Evolutionary conservation across 2,888 invertebrate species (phyloP).

Genomic region (Scaptomyza flava): DNA sequence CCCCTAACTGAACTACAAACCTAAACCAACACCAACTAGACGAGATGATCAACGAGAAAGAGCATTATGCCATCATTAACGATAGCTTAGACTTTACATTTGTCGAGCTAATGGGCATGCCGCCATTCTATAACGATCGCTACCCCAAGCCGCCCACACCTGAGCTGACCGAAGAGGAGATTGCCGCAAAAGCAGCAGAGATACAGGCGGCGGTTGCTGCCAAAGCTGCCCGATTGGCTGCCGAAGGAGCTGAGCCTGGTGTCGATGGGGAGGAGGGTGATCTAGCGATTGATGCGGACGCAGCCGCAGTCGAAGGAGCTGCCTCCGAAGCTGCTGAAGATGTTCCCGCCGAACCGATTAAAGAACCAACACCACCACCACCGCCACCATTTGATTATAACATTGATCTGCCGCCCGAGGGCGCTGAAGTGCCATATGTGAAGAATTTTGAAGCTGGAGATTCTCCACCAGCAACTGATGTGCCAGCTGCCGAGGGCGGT

Average conservation of each 20-base stretch:
- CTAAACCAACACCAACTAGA: slow-evolving; percentile 85
- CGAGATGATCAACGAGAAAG: slow-evolving; percentile 94
- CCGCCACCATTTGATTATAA: slow-evolving; percentile 84
- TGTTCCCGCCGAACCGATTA: slow-evolving; percentile 62
- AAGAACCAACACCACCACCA: slow-evolving; percentile 82
- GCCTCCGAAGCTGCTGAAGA: slow-evolving; percentile 47
- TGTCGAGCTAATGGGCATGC: slow-evolving; percentile 90
- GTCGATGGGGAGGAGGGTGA: slow-evolving; percentile 72
- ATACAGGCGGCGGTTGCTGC: slow-evolving; percentile 51
- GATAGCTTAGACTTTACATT: slow-evolving; percentile 97
- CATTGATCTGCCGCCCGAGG: slow-evolving; percentile 84
- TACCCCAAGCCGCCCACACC: slow-evolving; percentile 85
- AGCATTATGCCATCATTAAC: slow-evolving; percentile 96
- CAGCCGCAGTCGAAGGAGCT: slow-evolving; percentile 27
- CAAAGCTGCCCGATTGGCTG: slow-evolving; percentile 46
- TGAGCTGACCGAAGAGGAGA: slow-evolving; percentile 82
- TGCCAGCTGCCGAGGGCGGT: slow-evolving; percentile 7
- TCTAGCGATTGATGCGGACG: slow-evolving; percentile 33
- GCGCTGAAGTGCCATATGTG: slow-evolving; percentile 85
- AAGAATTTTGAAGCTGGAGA: slow-evolving; percentile 83
- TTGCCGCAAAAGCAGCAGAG: slow-evolving; percentile 78
- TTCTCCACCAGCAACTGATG: slow-evolving; percentile 46
- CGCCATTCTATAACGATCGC: slow-evolving; percentile 84
- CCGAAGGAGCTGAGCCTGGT: slow-evolving; percentile 44
- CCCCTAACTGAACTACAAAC: slow-evolving; percentile 29